Base-by-base conservation (phyloP, 2,888 invertebrate species). In the Crioceris asparagi region DNA sequence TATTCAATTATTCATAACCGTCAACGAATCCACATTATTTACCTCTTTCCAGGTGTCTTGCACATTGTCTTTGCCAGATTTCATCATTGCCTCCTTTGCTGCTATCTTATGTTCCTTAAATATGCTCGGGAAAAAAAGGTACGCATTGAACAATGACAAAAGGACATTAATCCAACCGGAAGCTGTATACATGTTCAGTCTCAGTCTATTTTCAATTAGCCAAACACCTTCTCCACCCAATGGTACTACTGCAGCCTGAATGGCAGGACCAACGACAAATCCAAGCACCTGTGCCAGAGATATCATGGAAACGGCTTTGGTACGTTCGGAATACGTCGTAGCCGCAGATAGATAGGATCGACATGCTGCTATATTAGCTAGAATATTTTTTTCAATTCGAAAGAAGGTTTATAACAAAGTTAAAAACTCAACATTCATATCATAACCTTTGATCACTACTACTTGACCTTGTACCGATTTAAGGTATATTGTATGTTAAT, bases 111-210 rank as follows among this genome's bases (percentile, higher is more conserved):
- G 72, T 59, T 88, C 86, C 52, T 74, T 74, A 57, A 88, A 88
- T 48, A 77, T 68, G 48, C 71, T 71, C 1, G 88, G 88, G 53
- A 85, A 64, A 55, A 86, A 83, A 43, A 86, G 68, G 36, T 73
- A 52, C 39, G 86, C 72, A 65, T 87, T 88, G 29, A 79, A 40
- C 5, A 81, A 51, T 10, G 84, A 82, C 53, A 88, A 69, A 16
- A 79, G 44, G 2, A 82, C 84, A 61, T 87, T 87, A 51, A 85
- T 77, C 87, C 87, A 87, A 4, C 85, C 87, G 8, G 50, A 46
- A 7, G 85, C 83, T 1, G 88, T 87, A 66, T 83, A 90, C 88
- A 90, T 88, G 62, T 88, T 83, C 29, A 88, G 65, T 30, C 77
- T 72, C 29, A 84, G 57, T 27, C 58, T 60, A 6, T 74, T 65